Base-by-base conservation (phyloP, 2,113 vertebrate genomes). In the Colius striatus region DNA sequence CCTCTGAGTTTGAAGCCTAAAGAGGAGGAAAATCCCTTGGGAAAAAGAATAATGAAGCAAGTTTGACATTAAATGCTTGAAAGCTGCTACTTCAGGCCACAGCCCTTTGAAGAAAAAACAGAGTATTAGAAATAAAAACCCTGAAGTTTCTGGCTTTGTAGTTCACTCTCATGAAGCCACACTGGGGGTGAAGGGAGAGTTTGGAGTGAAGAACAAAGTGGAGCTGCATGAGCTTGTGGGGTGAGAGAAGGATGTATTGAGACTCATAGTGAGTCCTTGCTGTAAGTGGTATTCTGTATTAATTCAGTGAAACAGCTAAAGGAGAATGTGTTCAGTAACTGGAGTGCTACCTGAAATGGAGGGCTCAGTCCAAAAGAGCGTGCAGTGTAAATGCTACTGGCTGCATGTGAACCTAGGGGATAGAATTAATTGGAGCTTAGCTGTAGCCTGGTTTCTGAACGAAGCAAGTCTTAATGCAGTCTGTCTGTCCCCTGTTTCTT, bases 401-500 rank as follows among this genome's bases (percentile, higher is more conserved):
- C 63, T 94, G 36, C 68, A 92, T 25, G 36, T 81, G 34, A 92
- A 43, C 90, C 29, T 85, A 84, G 26, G 82, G 43, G 87, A 88
- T 26, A 91, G 82, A 95, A 94, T 94, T 94, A 90, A 92, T 74
- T 94, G 78, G 61, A 94, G 72, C 72, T 96, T 92, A 95, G 75
- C 83, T 81, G 68, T 60, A 95, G 76, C 68, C 76, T 87, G 86
- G 65, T 92, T 94, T 84, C 76, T 90, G 90, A 84, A 80, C 92
- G 88, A 88, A 88, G 55, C 51, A 62, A 88, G 60, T 43, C 60
- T 86, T 88, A 47, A 47, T 25, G 47, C 86, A 90, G 83, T 70
- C 63, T 83, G 38, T 76, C 82, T 88, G 1, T 76, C 41, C 43
- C 27, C 79, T 57, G 21, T 93, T 58, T 90, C 78, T 91, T 76